These are phyloP conservation scores for Gasteruption jaculator DNA, from an alignment of 2,888 invertebrate genomes.

Conservation along the genomic window DNA sequence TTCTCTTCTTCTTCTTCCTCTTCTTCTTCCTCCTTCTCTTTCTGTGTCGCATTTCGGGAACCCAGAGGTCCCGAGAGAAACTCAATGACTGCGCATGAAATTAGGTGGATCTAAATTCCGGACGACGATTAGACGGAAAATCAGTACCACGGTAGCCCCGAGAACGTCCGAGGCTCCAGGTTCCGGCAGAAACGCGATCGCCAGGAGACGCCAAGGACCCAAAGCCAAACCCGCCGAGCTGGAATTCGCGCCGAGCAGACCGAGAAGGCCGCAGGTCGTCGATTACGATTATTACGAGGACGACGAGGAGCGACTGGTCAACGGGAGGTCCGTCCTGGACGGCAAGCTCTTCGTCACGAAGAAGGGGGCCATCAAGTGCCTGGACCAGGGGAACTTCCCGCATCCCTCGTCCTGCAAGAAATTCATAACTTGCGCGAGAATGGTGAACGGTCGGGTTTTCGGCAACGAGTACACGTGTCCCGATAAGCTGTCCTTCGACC, in stretches of 20 bases:
- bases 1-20: no score
- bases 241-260: slow-evolving; percentile 23
- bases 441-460: slow-evolving; percentile 71
- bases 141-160: slow-evolving; percentile 46
- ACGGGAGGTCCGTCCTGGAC: slow-evolving; percentile 55
- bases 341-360: slow-evolving; percentile 59
- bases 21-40: slow-evolving; percentile 7
- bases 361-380: slow-evolving; percentile 70
- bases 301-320: slow-evolving; percentile 58
- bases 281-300: slow-evolving; percentile 71
- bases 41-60: slow-evolving; percentile 6
- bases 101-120: slow-evolving; percentile 39
- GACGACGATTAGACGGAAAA: slow-evolving; percentile 43
- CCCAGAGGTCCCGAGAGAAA: neutral
- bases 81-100: slow-evolving; percentile 15
- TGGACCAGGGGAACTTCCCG: slow-evolving; percentile 87
- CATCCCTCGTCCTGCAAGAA: slow-evolving; percentile 88
- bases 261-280: slow-evolving; percentile 44
- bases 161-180: slow-evolving; percentile 29
- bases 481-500: slow-evolving; percentile 80
- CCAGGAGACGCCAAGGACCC: slow-evolving; percentile 18
- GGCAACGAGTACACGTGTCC: slow-evolving; percentile 91
- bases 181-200: slow-evolving; percentile 23
- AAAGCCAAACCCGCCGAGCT: slow-evolving; percentile 21
- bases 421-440: slow-evolving; percentile 84